Base-by-base conservation (phyloP, 1,140 invertebrate species). In the Phymastichus coffea region DNA sequence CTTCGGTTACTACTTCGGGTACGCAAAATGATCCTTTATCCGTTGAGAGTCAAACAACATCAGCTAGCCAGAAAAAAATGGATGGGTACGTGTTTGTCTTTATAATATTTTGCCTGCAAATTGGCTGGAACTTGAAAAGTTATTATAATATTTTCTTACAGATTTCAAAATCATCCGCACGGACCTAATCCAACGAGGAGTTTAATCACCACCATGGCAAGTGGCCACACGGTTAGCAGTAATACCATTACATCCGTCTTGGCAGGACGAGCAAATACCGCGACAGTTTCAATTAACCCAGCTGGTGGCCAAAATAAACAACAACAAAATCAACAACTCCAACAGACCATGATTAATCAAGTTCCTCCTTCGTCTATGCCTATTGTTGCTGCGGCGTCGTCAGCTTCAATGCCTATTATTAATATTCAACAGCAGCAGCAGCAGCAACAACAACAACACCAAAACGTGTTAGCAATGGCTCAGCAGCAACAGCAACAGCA, bases 171-270 rank as follows among this genome's bases (percentile, higher is more conserved):
- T 1, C 79, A 79, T 65, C 75, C 75, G 10, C 77, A 79, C 6
- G 71, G 74, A 0, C 66, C 73, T 0, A 75, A 71, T 43, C 69
- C 28, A 63, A 74, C 41, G 22, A n/a, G 28, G 6, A 87, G 44
- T 17, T 63, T 78, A 7, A 78, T 80, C 44, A 90, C 87, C 0
- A 90, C 88, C 3, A 89, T 90, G 87, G 88, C 88, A 0, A 89
- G 87, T 70, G 87, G 88, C 22, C 86, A 87, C 64, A 87, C 87
- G 2, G 78, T 87, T 9, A 87, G 87, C 44, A 85, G 87, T 63
- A 89, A 90, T 64, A 90, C 88, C 0, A 87, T 90, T 28, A 90
- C 89, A 1, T 90, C 88, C 15, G 88, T 90, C 4, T 72, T 90
- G 40, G 87, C 89, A 10, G 89, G 89, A 19, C 83, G 86, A 72